Evolutionary conservation across 1,140 invertebrate genomes (phyloP).

Genomic region (Drosophila sproati): DNA sequence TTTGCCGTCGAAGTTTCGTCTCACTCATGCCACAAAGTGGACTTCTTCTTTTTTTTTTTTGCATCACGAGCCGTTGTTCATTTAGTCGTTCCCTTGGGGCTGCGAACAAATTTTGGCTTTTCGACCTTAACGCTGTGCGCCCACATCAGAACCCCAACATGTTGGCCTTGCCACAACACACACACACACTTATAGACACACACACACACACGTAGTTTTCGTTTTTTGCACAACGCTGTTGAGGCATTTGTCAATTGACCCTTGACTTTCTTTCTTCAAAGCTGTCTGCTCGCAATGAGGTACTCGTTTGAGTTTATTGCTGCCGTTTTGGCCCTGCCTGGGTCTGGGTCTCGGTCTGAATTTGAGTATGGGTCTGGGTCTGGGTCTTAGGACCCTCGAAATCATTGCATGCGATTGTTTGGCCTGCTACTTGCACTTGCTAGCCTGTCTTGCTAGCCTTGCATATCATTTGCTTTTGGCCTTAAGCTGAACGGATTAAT

Average conservation of each 20-base stretch:
- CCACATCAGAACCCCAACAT: constrained; percentile 23
- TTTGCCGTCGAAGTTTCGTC: not conserved
- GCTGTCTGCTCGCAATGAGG: constrained; percentile 30
- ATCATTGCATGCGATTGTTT: constrained; percentile 59
- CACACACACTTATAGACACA: not conserved
- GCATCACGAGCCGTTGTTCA: constrained; percentile 26
- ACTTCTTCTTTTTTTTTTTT: constrained; percentile 19
- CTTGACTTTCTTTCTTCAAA: constrained; percentile 43
- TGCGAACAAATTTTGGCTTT: constrained; percentile 21
- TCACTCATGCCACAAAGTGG: not conserved
- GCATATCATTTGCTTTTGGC: constrained; percentile 35
- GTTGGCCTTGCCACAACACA: constrained; percentile 13
- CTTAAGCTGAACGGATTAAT: constrained; percentile 1
- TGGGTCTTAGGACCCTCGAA: not conserved
- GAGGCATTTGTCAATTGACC: constrained; percentile 50
- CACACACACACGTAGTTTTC: not conserved
- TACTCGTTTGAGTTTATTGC: constrained; percentile 20
- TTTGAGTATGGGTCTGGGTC: too few relatives aligned
- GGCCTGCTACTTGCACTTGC: constrained; percentile 20
- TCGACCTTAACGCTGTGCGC: constrained; percentile 17
- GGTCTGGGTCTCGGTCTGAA: not conserved
- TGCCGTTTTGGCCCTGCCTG: constrained; percentile 1
- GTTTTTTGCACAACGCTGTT: constrained; percentile 21
- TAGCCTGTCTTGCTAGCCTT: constrained; percentile 12
- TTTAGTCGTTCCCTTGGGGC: constrained; percentile 1